Evolutionary conservation across 2,888 invertebrate genomes (phyloP), one percentile per base, ranked within the genome.

Genomic region (Bombylius discolor): DNA sequence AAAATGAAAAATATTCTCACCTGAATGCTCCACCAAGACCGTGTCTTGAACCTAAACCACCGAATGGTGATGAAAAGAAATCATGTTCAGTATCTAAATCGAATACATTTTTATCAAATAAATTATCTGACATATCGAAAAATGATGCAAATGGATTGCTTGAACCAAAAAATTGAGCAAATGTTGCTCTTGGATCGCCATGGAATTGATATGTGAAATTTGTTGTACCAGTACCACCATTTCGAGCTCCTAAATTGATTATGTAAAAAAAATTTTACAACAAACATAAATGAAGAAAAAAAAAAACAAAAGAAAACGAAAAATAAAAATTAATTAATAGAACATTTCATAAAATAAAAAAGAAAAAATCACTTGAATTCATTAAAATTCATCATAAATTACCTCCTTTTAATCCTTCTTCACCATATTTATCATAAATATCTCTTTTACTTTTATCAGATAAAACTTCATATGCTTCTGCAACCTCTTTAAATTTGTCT

Each of bases 391-490:
- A 14, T 7, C 13, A 31, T 8, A 45, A 47, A 39, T 46, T 70
- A 50, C 85, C 84, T 51, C 87, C 87, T 76, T 94, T 94, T 62
- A 96, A 77, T 0, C 95, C 96, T 70, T 95, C 93, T 73, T 96
- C 96, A 54, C 96, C 96, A 67, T 83, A 88, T 65, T 85, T 83
- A 73, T 99, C 99, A 73, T 93, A 99, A 44, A 97, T 81, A 68
- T 96, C 94, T 36, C 90, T 83, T 74, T 97, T 96, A 76, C 91
- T 95, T 70, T 93, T 86, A 72, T 99, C 98, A 54, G 95, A 95
- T 23, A 99, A 77, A 11, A 96, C 93, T 73, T 96, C 99, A 70
- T 99, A 99, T 0, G 99, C 99, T 74, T 99, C 99, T 0, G 98
- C 97, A 4, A 98, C 87, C 74, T 97, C 89, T 72, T 93, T 97